Base-by-base conservation (phyloP, 2,888 invertebrate genomes). In the Ophioninae sp. region DNA sequence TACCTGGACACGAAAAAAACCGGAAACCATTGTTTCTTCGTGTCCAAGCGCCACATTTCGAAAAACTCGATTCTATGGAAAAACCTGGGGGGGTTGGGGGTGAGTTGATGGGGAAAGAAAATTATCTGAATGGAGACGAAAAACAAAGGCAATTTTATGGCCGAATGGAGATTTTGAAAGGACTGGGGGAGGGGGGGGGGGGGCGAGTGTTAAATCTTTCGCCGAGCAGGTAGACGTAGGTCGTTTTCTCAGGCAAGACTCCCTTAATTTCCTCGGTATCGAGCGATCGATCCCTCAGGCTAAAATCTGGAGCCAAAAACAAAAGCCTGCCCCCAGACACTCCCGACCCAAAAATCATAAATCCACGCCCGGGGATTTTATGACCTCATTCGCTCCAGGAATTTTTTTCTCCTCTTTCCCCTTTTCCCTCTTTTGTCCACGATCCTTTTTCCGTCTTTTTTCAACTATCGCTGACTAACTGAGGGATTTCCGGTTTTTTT, bases 301-400 rank as follows among this genome's bases (percentile, higher is more conserved):
- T 75, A 22, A 20, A n/a, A n/a, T 30, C 23, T 37, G 39, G 17
- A 64, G 17, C 79, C 79, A 65, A 65, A 77, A 44, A 51, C 68
- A 10, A 69, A 75, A 71, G 2, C 44, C 44, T 44, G 13, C 44
- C 44, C 13, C n/a, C n/a, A 44, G 44, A 13, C 44, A 44, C 44
- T 13, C 44, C 17, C 10, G 44, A 44, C 44, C 44, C 44, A 44
- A 61, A 82, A 79, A n/a, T 75, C 79, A 76, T 79, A 82, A 82
- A 82, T 72, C 44, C 61, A 61, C 37, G 51, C 13, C 61, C 72
- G 63, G 20, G 63, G n/a, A 76, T 83, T 83, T 83, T 83, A 79
- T 56, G 76, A 80, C 73, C 79, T 67, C 65, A 68, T 76, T 82
- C 73, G 64, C 22, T 64, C 61, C 6, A 41, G 69, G 68, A 51